A percentile compares a stretch with the other conserved stretches of the same genome.
Conservation (phyloP, 2,888 invertebrate genomes). For the Alentia gelatinosa region DNA sequence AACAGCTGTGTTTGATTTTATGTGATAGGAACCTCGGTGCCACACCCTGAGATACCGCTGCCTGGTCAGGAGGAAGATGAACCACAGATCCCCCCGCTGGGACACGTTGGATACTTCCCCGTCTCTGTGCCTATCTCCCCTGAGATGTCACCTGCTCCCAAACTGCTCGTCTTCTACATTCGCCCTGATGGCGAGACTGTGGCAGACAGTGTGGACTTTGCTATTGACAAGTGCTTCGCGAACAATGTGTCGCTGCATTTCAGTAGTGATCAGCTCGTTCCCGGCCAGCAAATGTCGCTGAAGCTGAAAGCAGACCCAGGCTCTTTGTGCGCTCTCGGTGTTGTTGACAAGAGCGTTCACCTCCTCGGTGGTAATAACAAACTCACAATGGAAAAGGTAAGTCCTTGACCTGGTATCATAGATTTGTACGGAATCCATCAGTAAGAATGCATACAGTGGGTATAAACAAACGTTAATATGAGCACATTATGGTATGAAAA, state of each 20-base stretch:
- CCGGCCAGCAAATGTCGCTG: conserved; percentile 70
- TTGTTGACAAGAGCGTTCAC: conserved; percentile 84
- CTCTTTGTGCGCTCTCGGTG: conserved; percentile 84
- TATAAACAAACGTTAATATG: too few relatives aligned
- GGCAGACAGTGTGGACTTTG: conserved; percentile 83
- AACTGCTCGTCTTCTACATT: conserved; percentile 83
- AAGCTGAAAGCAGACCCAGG: conserved; percentile 82
- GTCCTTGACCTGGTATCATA: conserved; percentile 26
- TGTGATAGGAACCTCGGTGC: background rate
- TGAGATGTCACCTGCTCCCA: conserved; percentile 72
- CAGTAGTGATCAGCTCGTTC: background rate
- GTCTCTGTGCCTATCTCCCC: conserved; percentile 53
- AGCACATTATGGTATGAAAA: too few relatives aligned
- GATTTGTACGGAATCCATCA: too few relatives aligned
- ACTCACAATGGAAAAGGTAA: conserved; percentile 71
- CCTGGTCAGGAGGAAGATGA: background rate
- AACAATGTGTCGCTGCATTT: conserved; percentile 79
- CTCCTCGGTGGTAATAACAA: conserved; percentile 78
- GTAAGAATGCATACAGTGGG: too few relatives aligned
- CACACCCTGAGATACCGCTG: background rate
- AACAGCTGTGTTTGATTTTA: too few relatives aligned
- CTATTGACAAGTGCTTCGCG: conserved; percentile 83
- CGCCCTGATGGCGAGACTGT: conserved; percentile 83
- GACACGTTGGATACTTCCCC: background rate
- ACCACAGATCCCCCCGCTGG: background rate